Conservation (phyloP, 2,797 vertebrate genomes). For the Steatocranus sp. region DNA sequence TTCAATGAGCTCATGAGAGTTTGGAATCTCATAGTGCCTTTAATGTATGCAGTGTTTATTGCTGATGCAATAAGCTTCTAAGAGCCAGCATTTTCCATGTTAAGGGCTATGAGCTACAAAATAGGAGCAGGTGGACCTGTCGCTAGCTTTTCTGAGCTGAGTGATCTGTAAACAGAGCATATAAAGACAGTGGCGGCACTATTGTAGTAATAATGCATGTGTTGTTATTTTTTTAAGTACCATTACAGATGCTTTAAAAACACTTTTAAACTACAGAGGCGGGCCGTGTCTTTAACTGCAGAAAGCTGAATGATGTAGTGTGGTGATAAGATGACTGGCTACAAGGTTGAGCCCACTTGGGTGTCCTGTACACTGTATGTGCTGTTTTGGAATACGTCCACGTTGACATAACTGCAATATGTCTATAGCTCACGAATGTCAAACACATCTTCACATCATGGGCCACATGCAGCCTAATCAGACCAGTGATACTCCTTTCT, state of each 20-base stretch:
- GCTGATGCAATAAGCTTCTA: background rate
- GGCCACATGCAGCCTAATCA: background rate
- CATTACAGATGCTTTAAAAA: background rate
- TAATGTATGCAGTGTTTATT: background rate
- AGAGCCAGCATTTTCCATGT: background rate
- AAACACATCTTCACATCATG: background rate
- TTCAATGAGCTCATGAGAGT: background rate
- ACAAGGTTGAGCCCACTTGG: background rate
- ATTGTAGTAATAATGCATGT: background rate
- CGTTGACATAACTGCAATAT: background rate
- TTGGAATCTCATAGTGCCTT: background rate
- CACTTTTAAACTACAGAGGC: background rate
- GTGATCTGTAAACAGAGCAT: background rate
- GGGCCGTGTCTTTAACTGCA: background rate
- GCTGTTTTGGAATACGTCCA: background rate
- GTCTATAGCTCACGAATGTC: background rate
- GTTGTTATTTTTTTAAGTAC: rapidly evolving
- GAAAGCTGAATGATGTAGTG: background rate
- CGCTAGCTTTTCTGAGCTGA: background rate
- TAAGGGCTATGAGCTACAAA: background rate
- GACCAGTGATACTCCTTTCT: background rate
- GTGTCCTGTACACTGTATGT: background rate
- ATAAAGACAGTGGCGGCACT: background rate
- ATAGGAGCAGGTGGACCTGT: background rate
- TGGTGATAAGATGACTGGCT: background rate